Conservation (phyloP, 1,140 invertebrate genomes). For the Aleiodes sp. region DNA sequence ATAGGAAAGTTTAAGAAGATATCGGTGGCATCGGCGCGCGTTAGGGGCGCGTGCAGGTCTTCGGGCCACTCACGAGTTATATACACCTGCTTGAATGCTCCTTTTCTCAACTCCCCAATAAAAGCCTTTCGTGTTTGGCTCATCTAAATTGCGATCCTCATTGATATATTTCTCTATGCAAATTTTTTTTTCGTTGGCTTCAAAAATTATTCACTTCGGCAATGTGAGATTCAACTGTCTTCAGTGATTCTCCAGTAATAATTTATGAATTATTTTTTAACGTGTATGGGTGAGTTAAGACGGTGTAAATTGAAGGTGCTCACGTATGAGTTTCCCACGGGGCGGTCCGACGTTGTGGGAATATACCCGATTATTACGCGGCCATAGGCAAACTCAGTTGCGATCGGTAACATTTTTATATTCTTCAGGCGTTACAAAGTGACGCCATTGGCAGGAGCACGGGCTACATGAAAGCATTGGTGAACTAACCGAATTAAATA, state of each 20-base stretch:
- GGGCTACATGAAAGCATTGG: too few relatives aligned
- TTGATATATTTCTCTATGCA: neutral
- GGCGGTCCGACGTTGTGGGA: constrained; percentile 58
- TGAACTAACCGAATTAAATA: too few relatives aligned
- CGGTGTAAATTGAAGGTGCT: constrained; percentile 34
- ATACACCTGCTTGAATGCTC: constrained; percentile 28
- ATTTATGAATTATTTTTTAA: constrained; percentile 5
- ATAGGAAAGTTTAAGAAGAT: constrained; percentile 58
- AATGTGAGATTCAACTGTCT: too few relatives aligned
- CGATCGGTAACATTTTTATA: constrained; percentile 56
- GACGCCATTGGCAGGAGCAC: constrained; percentile 34
- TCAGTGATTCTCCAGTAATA: too few relatives aligned
- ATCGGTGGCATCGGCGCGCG: constrained; percentile 60
- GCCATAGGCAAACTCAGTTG: constrained; percentile 54
- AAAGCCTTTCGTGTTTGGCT: neutral
- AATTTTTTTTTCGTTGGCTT: neutral
- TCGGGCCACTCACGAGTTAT: constrained; percentile 28
- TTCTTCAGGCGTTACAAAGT: constrained; percentile 50
- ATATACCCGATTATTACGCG: constrained; percentile 63
- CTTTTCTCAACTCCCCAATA: constrained; percentile 20
- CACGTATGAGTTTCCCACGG: constrained; percentile 67
- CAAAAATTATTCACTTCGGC: neutral
- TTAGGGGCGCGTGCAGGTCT: constrained; percentile 57
- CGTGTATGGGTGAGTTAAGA: neutral
- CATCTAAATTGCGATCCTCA: neutral